phyloP scores from a whole-genome alignment of 2,797 vertebrate genomes.

The Salarias fasciatus region DNA sequence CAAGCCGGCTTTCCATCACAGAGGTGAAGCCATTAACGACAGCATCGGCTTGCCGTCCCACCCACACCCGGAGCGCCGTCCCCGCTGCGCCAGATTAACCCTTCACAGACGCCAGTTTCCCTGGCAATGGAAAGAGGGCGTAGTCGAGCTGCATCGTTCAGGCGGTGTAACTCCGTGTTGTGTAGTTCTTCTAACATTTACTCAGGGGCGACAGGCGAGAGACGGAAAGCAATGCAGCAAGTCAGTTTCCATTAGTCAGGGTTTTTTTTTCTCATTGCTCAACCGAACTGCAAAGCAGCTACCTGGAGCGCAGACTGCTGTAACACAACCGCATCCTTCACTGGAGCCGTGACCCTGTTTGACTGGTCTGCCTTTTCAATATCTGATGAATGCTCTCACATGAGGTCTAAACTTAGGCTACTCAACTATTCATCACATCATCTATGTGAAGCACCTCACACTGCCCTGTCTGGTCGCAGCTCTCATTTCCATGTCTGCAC shows the following conservation, averaged over 20 bases:
- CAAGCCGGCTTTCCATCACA: too few species aligned
- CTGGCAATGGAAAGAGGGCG: background rate
- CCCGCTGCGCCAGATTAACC: too few species aligned
- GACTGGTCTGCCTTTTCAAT: conserved; percentile 63
- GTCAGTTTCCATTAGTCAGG: too few species aligned
- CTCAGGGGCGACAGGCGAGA: too few species aligned
- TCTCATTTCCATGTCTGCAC: conserved; percentile 8
- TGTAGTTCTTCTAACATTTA: too few species aligned
- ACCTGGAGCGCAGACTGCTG: conserved; percentile 8
- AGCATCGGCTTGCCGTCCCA: too few species aligned
- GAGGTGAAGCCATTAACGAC: too few species aligned
- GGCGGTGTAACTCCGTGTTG: too few species aligned
- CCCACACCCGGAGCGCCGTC: too few species aligned
- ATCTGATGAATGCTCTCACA: conserved; percentile 76
- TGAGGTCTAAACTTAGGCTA: conserved; percentile 79
- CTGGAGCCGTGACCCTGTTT: conserved; percentile 54
- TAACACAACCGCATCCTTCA: conserved; percentile 10
- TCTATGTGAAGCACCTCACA: conserved; percentile 64
- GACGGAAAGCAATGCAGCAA: too few species aligned
- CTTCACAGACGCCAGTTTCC: background rate
- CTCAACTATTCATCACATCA: conserved; percentile 76
- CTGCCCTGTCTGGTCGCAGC: conserved; percentile 30
- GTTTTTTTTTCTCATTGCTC: too few species aligned
- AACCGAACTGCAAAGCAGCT: background rate
- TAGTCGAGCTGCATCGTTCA: too few species aligned